Evolutionary conservation across 2,797 vertebrate species (phyloP).

Genomic region (Percopsis omiscomaycus): DNA sequence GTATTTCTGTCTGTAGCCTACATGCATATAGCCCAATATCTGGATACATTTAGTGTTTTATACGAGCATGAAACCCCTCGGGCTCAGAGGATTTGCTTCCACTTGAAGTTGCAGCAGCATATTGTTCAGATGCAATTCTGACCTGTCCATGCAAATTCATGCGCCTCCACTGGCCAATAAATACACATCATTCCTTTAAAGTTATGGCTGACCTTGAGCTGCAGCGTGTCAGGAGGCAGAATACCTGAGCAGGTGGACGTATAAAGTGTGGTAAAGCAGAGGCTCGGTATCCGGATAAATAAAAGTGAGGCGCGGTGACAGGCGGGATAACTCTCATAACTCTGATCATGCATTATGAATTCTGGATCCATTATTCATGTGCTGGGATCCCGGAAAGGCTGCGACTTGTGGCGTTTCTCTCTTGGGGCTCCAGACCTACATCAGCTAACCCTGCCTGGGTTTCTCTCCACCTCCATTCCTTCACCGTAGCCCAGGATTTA

Average conservation of each 20-base stretch:
- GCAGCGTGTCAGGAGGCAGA: not conserved
- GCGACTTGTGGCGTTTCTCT: constrained; percentile 50
- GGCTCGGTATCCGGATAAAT: constrained; percentile 46
- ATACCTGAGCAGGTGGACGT: constrained; percentile 11
- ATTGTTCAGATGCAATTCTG: too few relatives aligned
- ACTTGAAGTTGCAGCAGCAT: too few relatives aligned
- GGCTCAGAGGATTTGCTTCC: too few relatives aligned
- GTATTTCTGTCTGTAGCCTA: too few relatives aligned
- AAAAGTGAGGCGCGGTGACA: constrained; percentile 52
- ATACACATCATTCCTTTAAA: too few relatives aligned
- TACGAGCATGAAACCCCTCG: too few relatives aligned
- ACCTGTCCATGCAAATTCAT: too few relatives aligned
- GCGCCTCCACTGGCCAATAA: too few relatives aligned
- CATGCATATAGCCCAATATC: too few relatives aligned
- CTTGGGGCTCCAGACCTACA: constrained; percentile 36
- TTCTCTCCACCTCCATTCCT: not conserved
- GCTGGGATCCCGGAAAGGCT: constrained; percentile 33
- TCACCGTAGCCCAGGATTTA: too few relatives aligned
- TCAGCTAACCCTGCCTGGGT: constrained; percentile 43
- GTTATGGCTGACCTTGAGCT: not conserved
- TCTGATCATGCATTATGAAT: constrained; percentile 71
- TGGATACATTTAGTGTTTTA: too few relatives aligned
- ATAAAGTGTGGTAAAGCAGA: constrained; percentile 16
- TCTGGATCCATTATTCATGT: constrained; percentile 65
- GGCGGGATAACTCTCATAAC: constrained; percentile 55